Evolutionary conservation across 2,888 invertebrate genomes (phyloP).

Genomic region (Agonopterix alstromeriana): DNA sequence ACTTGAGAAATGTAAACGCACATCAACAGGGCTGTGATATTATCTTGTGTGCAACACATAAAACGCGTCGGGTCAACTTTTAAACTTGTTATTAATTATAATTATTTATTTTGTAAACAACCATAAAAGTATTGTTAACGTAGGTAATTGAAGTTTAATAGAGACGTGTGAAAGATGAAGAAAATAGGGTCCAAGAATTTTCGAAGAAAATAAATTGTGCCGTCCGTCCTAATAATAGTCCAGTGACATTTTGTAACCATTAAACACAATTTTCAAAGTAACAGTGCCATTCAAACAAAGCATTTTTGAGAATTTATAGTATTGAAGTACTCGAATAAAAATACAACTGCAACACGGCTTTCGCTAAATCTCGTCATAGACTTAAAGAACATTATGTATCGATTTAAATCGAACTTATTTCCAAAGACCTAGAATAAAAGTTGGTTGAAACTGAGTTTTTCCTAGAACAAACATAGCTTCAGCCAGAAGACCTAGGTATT

Average conservation of each 20-base stretch:
- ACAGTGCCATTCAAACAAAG: slow-evolving; percentile 9
- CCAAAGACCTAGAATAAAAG: too few relatives aligned
- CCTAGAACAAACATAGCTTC: too few relatives aligned
- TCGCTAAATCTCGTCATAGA: slow-evolving; percentile 29
- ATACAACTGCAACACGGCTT: slow-evolving; percentile 2
- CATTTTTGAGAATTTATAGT: slow-evolving; percentile 9
- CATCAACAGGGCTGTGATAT: slow-evolving; percentile 73
- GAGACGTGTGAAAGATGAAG: slow-evolving; percentile 42
- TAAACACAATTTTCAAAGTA: not conserved
- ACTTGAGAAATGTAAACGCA: slow-evolving; percentile 29
- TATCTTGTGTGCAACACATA: slow-evolving; percentile 37
- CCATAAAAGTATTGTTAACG: slow-evolving; percentile 67
- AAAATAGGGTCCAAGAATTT: slow-evolving; percentile 39
- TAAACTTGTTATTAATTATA: slow-evolving; percentile 26
- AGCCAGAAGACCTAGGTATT: not conserved
- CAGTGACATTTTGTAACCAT: slow-evolving; percentile 38
- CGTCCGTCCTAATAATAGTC: slow-evolving; percentile 50
- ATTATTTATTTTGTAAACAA: slow-evolving; percentile 38
- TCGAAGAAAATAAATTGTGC: slow-evolving; percentile 40
- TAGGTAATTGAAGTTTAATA: slow-evolving; percentile 42
- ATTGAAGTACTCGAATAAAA: slow-evolving; percentile 18
- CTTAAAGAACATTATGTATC: slow-evolving; percentile 11
- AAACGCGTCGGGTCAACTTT: slow-evolving; percentile 51
- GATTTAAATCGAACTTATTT: too few relatives aligned
- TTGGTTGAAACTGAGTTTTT: not conserved